A percentile compares a stretch with the other conserved stretches of the same genome.
phyloP scores from a whole-genome alignment of 2,797 vertebrate species.

The Pseudochaenichthys georgianus region DNA sequence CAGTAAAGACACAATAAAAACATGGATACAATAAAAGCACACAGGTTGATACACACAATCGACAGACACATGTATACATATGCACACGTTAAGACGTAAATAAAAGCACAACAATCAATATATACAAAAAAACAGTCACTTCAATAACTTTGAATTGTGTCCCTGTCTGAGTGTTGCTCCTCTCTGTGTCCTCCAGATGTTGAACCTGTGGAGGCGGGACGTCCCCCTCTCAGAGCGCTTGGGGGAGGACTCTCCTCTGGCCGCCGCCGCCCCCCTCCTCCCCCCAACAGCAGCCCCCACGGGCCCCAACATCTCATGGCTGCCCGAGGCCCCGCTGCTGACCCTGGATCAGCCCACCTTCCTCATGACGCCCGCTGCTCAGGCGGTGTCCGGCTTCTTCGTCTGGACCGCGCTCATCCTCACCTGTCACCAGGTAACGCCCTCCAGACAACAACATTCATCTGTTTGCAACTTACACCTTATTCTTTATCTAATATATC shows the following conservation, averaged over 20 bases:
- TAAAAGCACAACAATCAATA: no score
- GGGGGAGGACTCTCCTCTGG: conserved; percentile 75
- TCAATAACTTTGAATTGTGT: neutral
- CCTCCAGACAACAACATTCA: neutral
- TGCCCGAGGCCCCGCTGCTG: conserved; percentile 88
- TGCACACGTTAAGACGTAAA: no score
- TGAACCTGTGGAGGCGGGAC: conserved; percentile 69
- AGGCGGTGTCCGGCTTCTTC: conserved; percentile 96
- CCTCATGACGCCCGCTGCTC: conserved; percentile 93
- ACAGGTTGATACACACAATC: no score
- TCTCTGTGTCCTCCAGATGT: conserved; percentile 68
- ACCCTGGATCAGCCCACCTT: conserved; percentile 91
- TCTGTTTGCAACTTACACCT: no score
- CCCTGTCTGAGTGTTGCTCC: conserved; percentile 21
- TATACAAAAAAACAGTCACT: no score
- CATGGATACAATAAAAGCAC: no score
- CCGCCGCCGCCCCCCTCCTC: conserved; percentile 78
- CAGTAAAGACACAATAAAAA: no score
- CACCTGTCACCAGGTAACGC: conserved; percentile 95
- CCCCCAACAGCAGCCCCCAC: conserved; percentile 75
- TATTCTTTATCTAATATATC: no score
- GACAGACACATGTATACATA: no score
- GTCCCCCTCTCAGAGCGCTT: conserved; percentile 82
- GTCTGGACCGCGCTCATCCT: conserved; percentile 97
- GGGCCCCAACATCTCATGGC: conserved; percentile 89